Evolutionary conservation across 2,113 vertebrate genomes (phyloP).

Genomic region (Cichladusa arquata): DNA sequence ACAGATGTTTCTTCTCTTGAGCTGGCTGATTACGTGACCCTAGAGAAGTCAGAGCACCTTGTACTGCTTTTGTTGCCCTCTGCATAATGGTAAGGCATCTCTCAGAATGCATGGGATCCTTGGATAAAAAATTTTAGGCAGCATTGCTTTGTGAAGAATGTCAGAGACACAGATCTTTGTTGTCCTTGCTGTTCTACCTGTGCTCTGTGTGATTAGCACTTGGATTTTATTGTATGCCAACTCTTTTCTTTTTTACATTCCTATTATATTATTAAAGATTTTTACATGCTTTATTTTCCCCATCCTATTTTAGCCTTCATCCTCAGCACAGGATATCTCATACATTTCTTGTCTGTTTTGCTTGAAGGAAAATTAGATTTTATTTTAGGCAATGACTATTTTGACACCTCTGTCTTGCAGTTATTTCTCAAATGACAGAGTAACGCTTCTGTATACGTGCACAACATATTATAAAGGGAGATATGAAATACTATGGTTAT

Average conservation of each 20-base stretch:
- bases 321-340: not conserved
- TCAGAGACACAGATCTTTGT: not conserved
- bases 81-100: not conserved
- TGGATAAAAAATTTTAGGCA: not conserved
- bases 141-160: not conserved
- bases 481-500: constrained; percentile 6
- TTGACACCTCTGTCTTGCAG: not conserved
- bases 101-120: not conserved
- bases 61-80: not conserved
- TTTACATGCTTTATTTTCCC: not conserved
- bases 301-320: not conserved
- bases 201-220: not conserved
- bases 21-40: not conserved
- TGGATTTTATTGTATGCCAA: not conserved
- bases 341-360: not conserved
- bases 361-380: constrained; percentile 2
- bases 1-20: not conserved
- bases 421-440: constrained; percentile 7
- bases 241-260: not conserved
- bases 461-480: not conserved
- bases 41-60: not conserved
- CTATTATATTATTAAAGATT: not conserved
- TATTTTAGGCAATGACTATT: not conserved
- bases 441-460: not conserved
- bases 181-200: not conserved